Percentiles rank a stretch among this genome's conserved stretches.
phyloP scores from a whole-genome alignment of 2,113 vertebrate genomes.

The Capra hircus region DNA sequence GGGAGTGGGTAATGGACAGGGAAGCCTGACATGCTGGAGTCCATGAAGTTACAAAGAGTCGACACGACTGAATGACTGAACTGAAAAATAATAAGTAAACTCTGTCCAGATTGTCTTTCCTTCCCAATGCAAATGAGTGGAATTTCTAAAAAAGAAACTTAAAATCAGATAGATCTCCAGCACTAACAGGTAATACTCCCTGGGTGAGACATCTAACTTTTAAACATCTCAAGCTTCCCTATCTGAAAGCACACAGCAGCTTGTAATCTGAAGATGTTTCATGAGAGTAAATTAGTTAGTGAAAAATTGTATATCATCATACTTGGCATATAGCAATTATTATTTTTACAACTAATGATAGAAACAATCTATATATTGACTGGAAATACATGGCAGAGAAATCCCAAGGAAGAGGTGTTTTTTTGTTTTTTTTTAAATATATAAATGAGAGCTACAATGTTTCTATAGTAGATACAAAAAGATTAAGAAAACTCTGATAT shows the following conservation, averaged over 20 bases:
- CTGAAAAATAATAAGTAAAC: neutral
- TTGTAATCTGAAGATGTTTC: neutral
- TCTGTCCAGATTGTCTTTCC: neutral
- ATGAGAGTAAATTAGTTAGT: neutral
- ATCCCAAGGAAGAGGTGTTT: neutral
- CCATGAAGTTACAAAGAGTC: neutral
- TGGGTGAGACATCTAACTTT: neutral
- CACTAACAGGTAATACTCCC: neutral
- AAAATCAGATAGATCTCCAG: neutral
- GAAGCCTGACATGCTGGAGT: neutral
- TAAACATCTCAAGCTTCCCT: neutral
- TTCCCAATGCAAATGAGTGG: neutral
- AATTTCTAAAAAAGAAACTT: neutral
- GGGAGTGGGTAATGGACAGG: neutral
- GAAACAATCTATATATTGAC: neutral
- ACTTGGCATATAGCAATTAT: neutral
- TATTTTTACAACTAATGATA: neutral
- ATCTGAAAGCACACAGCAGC: neutral
- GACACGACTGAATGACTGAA: fast-evolving
- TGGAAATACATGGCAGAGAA: neutral
- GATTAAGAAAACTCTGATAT: neutral
- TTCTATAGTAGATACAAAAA: neutral
- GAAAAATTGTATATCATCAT: neutral
- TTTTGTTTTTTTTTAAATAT: neutral
- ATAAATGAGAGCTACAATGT: neutral